Percentiles rank a stretch among this genome's conserved stretches.
Evolutionary conservation across 2,797 vertebrate genomes (phyloP).

Genomic region (Poeciliopsis presidionis): DNA sequence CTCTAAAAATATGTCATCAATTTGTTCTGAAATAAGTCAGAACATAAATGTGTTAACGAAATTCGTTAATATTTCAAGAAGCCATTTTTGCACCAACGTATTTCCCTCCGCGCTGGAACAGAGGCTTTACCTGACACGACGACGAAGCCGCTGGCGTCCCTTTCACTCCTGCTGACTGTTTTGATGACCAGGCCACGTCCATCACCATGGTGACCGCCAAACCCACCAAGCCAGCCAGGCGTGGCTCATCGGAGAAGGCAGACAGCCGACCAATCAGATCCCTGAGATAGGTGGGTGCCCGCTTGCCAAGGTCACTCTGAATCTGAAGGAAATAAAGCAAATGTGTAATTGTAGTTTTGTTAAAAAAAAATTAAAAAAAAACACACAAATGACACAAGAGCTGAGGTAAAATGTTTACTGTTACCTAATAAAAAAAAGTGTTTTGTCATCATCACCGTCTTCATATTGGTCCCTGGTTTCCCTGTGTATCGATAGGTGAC

Average conservation of each 20-base stretch:
- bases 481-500: slow-evolving; percentile 22
- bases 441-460: slow-evolving; percentile 19
- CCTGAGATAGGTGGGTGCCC: slow-evolving; percentile 70
- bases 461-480: slow-evolving; percentile 10
- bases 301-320: slow-evolving; percentile 63
- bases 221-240: slow-evolving; percentile 70
- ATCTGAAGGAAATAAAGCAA: slow-evolving; percentile 42
- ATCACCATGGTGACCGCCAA: slow-evolving; percentile 73
- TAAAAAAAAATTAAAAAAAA: background rate
- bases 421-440: background rate
- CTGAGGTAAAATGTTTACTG: background rate
- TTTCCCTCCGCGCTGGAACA: background rate
- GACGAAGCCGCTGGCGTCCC: slow-evolving; percentile 46
- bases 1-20: background rate
- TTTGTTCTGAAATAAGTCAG: background rate
- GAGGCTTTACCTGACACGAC: slow-evolving; percentile 57
- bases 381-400: background rate
- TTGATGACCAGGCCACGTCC: slow-evolving; percentile 67
- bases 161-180: slow-evolving; percentile 35
- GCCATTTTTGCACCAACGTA: background rate
- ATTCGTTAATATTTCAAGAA: background rate
- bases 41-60: background rate
- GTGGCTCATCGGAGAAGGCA: slow-evolving; percentile 74
- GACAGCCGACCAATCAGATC: slow-evolving; percentile 74
- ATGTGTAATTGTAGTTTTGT: background rate